phyloP scores from a whole-genome alignment of 1,140 invertebrate species.

The Ooceraea biroi region DNA sequence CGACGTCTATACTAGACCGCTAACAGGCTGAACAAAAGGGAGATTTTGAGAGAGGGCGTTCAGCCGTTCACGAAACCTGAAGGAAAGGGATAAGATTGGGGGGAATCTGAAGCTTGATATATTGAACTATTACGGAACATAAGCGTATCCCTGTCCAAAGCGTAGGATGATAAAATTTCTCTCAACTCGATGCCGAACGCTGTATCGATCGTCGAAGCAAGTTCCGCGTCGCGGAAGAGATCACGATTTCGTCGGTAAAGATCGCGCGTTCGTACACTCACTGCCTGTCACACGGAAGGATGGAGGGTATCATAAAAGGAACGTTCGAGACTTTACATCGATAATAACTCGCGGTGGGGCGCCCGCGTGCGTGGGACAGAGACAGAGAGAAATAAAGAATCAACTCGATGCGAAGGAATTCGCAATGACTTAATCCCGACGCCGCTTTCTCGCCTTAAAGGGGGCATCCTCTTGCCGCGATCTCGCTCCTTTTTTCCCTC shows the following conservation, averaged over 20 bases:
- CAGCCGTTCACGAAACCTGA: neutral
- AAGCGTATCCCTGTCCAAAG: neutral
- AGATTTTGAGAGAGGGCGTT: constrained; percentile 22
- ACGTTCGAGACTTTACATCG: no score
- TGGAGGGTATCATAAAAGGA: no score
- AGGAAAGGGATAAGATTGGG: neutral
- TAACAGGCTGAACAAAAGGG: constrained; percentile 43
- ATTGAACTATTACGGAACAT: neutral
- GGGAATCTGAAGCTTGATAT: neutral
- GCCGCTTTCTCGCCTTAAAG: constrained; percentile 49
- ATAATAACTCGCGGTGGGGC: neutral
- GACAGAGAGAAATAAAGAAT: constrained; percentile 7
- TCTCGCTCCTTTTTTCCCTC: neutral
- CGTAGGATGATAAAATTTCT: neutral
- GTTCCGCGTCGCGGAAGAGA: no score
- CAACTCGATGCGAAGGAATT: neutral
- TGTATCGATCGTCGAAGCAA: no score
- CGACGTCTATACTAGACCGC: constrained; percentile 44
- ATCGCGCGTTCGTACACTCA: neutral
- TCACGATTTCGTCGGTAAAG: constrained; percentile 1
- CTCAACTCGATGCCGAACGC: neutral
- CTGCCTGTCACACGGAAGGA: no score
- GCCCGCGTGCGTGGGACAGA: no score
- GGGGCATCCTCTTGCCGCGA: neutral
- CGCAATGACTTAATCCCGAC: constrained; percentile 23